Evolutionary conservation across 2,888 invertebrate genomes (phyloP).

Genomic region (Heteropelma amictum): DNA sequence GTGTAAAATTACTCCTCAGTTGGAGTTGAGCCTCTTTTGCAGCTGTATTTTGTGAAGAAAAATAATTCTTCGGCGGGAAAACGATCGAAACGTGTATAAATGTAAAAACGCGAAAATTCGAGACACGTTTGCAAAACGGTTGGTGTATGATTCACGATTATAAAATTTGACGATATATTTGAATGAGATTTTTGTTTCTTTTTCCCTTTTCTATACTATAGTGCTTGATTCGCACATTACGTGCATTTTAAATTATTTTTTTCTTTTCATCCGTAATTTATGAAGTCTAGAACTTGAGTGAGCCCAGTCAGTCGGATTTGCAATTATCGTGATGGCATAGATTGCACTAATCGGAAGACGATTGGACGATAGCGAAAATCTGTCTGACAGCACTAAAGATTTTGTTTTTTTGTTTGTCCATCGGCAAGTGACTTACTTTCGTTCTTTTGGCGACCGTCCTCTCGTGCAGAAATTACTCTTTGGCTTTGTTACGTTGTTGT

Average conservation of each 20-base stretch:
- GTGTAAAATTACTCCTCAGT: too few relatives aligned
- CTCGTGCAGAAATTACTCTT: neutral
- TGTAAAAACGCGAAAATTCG: neutral
- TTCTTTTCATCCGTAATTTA: neutral
- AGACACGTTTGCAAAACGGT: neutral
- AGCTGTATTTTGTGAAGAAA: too few relatives aligned
- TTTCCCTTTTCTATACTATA: too few relatives aligned
- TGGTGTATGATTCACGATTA: neutral
- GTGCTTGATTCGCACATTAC: slow-evolving; percentile 47
- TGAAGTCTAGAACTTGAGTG: slow-evolving; percentile 10
- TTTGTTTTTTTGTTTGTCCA: slow-evolving; percentile 23
- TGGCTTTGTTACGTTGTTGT: neutral
- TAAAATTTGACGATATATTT: slow-evolving; percentile 2
- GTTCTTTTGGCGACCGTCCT: slow-evolving; percentile 31
- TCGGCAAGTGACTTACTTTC: slow-evolving; percentile 54
- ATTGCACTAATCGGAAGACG: slow-evolving; percentile 1
- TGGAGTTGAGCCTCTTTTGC: too few relatives aligned
- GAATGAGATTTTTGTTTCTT: neutral
- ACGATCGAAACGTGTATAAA: neutral
- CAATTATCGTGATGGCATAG: slow-evolving; percentile 1
- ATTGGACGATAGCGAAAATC: slow-evolving; percentile 3
- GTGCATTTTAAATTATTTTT: slow-evolving; percentile 44
- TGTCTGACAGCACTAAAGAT: slow-evolving; percentile 9
- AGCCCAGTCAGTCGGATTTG: slow-evolving; percentile 24
- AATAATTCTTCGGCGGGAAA: too few relatives aligned